Base-by-base conservation (phyloP, 2,888 invertebrate genomes). In the Cephonodes hylas region DNA sequence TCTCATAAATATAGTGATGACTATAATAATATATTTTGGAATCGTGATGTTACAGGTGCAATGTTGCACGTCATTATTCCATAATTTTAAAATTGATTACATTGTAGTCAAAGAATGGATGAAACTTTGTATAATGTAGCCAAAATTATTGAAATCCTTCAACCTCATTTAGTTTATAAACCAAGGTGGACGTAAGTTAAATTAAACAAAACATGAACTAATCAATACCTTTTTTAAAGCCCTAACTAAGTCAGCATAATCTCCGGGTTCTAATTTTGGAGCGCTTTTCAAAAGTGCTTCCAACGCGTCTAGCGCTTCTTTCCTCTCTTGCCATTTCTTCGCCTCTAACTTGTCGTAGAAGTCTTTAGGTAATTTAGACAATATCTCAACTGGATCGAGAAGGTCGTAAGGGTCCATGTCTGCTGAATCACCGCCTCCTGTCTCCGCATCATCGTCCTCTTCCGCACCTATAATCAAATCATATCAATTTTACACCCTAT, bases 271-370 rank as follows among this genome's bases (percentile, higher is more conserved):
- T 53, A 99, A 84, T 83, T 96, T 98, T 0, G 97, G 98, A 63
- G 95, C 94, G 79, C 94, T 94, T 72, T 96, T 96, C 8, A 97
- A 81, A 20, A 98, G 88, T 68, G 94, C 94, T 68, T 98, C 97
- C 10, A 99, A 83, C 0, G 93, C 93, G 73, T 99, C 99, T 13
- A 99, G 84, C 0, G 96, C 96, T 81, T 99, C 99, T 81, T 98
- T 99, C 27, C 99, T 93, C 63, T 99, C 97, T 80, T 97, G 97
- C 99, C 99, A 99, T 80, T 98, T 99, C 85, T 98, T 99, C 0
- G 97, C 97, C 76, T 99, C 98, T 3, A 97, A 84, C 83, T 98
- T 97, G 3, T 99, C 98, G 81, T 96, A 98, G 85, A 99, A 99
- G 85, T 99, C 98, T 88, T 98, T 97, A 0, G 99, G 98, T 38